Evolutionary conservation across 2,797 vertebrate species (phyloP).

Genomic region (Phoeniculus purpureus): DNA sequence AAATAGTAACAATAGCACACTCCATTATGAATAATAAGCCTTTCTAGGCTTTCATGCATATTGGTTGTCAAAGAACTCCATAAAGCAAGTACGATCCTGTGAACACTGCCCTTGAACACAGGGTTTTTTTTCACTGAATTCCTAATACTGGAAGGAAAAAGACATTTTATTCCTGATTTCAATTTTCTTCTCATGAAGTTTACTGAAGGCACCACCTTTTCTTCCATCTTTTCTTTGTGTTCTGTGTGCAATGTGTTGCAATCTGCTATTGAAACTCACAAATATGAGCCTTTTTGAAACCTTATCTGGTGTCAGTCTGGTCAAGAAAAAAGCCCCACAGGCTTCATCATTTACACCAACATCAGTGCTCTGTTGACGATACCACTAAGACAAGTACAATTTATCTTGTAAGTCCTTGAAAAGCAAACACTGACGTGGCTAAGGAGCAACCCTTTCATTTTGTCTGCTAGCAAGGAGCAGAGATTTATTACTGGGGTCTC

Average conservation of each 20-base stretch:
- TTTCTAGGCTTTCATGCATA: neutral
- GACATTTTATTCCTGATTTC: neutral
- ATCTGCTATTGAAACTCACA: neutral
- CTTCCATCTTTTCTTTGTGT: neutral
- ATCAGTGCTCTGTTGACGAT: neutral
- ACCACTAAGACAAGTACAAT: neutral
- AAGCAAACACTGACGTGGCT: neutral
- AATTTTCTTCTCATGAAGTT: neutral
- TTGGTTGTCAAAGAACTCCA: neutral
- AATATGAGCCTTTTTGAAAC: neutral
- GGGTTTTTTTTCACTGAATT: neutral
- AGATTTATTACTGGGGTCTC: neutral
- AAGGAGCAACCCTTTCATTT: neutral
- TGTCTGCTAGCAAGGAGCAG: neutral
- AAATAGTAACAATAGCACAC: no score
- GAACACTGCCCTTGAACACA: neutral
- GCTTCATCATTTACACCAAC: neutral
- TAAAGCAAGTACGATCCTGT: neutral
- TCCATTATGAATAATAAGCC: neutral
- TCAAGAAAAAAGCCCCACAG: neutral
- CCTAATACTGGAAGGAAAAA: neutral
- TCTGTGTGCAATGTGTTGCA: neutral
- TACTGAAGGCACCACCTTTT: neutral
- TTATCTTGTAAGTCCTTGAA: neutral
- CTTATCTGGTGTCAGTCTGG: neutral